phyloP scores from a whole-genome alignment of 2,113 vertebrate species.

The Pelusios castaneus region DNA sequence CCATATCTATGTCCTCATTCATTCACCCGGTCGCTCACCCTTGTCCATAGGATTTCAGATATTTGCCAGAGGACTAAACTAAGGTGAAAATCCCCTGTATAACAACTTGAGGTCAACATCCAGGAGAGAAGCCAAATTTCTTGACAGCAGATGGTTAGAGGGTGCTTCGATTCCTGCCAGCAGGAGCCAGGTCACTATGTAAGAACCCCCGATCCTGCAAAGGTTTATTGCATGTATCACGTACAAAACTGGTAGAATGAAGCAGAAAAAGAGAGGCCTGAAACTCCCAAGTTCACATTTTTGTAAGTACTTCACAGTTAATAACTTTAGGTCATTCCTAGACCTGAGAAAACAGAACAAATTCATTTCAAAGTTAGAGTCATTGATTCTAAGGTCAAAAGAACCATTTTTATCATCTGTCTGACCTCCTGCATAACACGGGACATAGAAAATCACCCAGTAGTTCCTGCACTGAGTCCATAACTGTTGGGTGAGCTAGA shows the following conservation, averaged over 20 bases:
- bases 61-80: neutral
- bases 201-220: neutral
- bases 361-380: neutral
- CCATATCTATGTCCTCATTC: neutral
- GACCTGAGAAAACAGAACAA: accelerated
- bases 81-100: neutral
- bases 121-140: neutral
- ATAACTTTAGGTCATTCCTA: neutral
- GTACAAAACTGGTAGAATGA: neutral
- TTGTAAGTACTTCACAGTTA: neutral
- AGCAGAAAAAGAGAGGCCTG: neutral
- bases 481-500: neutral
- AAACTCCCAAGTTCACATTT: neutral
- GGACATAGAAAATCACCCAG: neutral
- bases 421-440: neutral
- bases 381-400: neutral
- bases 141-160: neutral
- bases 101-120: neutral
- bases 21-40: accelerated
- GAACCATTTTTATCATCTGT: neutral
- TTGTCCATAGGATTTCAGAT: neutral
- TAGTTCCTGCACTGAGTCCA: neutral
- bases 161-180: neutral
- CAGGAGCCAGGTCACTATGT: neutral
- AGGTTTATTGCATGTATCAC: neutral